A percentile compares a stretch with the other conserved stretches of the same genome.
Conservation (phyloP, 2,888 invertebrate species). For the Pseudococcus viburni region DNA sequence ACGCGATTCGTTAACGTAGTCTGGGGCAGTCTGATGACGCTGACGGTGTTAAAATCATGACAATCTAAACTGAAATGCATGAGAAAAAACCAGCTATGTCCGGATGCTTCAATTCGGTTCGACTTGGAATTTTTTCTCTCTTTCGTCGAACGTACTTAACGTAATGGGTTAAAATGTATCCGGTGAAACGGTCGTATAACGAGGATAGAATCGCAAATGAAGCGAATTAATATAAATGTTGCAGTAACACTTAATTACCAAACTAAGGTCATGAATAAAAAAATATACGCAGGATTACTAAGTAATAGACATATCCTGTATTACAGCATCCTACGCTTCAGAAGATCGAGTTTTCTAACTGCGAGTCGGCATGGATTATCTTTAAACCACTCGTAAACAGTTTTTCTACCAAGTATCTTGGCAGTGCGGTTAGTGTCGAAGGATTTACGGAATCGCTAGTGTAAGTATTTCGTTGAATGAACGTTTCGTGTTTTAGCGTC, state of each 20-base stretch:
- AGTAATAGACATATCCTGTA: conserved; percentile 62
- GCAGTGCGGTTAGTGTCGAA: not conserved
- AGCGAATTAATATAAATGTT: conserved; percentile 61
- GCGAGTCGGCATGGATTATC: conserved; percentile 24
- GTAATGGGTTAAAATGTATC: conserved; percentile 60
- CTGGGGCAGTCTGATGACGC: not conserved
- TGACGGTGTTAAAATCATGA: conserved; percentile 41
- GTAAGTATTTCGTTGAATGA: not conserved
- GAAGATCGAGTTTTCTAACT: conserved; percentile 15
- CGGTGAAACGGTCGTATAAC: conserved; percentile 49
- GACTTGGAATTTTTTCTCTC: conserved; percentile 50
- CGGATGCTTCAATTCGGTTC: conserved; percentile 53
- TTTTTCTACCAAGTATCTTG: not conserved
- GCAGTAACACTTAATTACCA: conserved; percentile 58
- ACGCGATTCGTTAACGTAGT: not conserved
- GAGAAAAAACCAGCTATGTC: conserved; percentile 58
- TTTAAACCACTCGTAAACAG: not conserved
- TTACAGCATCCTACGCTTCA: conserved; percentile 58
- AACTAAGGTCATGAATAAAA: conserved; percentile 62
- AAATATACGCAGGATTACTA: conserved; percentile 59
- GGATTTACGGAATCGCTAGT: not conserved
- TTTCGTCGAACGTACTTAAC: conserved; percentile 55
- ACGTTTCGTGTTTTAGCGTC: not conserved
- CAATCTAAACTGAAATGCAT: conserved; percentile 53
- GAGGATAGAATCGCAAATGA: conserved; percentile 58